Evolutionary conservation across 2,113 vertebrate species (phyloP).

Genomic region (Numenius arquata): DNA sequence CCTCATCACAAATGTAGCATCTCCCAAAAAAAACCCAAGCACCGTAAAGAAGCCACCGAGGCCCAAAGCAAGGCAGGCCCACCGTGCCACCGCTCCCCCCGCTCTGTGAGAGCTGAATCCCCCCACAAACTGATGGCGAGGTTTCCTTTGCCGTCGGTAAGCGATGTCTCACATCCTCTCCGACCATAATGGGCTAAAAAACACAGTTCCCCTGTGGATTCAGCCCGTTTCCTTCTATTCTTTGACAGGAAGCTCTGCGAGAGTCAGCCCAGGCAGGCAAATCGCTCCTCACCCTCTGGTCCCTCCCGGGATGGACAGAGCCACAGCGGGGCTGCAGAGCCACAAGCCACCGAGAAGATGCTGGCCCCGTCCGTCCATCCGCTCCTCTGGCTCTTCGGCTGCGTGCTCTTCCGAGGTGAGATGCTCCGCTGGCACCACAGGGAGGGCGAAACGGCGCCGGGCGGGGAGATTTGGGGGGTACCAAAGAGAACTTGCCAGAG

Average conservation of each 20-base stretch:
- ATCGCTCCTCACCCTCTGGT: constrained; percentile 18
- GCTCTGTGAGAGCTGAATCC: background rate
- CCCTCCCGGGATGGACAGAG: constrained; percentile 69
- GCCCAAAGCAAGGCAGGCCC: background rate
- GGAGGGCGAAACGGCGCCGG: background rate
- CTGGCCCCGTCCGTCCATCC: background rate
- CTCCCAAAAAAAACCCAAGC: background rate
- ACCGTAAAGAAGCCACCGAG: background rate
- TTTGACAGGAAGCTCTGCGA: constrained; percentile 80
- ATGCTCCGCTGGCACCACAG: rapidly evolving
- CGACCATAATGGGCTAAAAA: constrained; percentile 48
- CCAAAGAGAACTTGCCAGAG: rapidly evolving
- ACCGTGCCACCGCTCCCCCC: rapidly evolving
- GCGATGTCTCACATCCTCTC: constrained; percentile 71
- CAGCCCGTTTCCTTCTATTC: constrained; percentile 87
- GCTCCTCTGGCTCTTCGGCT: constrained; percentile 46
- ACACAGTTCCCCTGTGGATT: constrained; percentile 69
- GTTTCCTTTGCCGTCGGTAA: constrained; percentile 29
- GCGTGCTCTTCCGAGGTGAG: constrained; percentile 73
- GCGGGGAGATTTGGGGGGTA: background rate
- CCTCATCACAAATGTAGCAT: background rate
- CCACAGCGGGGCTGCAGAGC: background rate
- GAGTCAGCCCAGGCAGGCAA: constrained; percentile 63
- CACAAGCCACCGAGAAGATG: constrained; percentile 41
- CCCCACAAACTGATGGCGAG: background rate